These are phyloP conservation scores for Mormoops blainvillei DNA, from an alignment of 2,113 vertebrate species.

Conservation along the genomic window DNA sequence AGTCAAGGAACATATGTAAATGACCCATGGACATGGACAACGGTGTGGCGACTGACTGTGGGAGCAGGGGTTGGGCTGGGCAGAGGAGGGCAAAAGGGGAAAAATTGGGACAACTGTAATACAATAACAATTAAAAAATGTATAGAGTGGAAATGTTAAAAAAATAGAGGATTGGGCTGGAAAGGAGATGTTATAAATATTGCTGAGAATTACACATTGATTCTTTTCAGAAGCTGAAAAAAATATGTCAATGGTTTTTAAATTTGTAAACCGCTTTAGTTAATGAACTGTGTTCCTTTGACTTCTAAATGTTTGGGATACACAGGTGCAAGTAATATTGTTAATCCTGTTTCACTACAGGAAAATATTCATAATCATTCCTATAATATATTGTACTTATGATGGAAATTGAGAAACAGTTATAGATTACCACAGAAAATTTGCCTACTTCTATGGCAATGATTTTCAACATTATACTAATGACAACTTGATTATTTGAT, in stretches of 20 bases:
- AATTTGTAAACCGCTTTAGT: neutral
- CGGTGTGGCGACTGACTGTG: too few relatives aligned
- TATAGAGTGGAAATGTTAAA: too few relatives aligned
- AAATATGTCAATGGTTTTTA: neutral
- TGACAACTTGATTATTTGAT: neutral
- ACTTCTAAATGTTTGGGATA: neutral
- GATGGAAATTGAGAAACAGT: neutral
- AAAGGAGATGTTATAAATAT: neutral
- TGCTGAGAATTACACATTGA: neutral
- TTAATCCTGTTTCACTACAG: neutral
- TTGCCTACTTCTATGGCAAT: neutral
- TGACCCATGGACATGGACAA: too few relatives aligned
- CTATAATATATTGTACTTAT: neutral
- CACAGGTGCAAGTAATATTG: neutral
- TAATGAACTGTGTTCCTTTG: neutral
- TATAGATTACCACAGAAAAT: neutral
- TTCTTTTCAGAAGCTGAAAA: neutral
- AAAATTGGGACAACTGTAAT: too few relatives aligned
- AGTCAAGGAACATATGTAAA: too few relatives aligned
- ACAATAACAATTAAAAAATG: too few relatives aligned
- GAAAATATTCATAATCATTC: neutral
- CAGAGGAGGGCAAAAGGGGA: too few relatives aligned
- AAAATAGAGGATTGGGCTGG: neutral
- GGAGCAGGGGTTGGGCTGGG: too few relatives aligned
- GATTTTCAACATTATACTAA: neutral